A percentile compares a stretch with the other conserved stretches of the same genome.
phyloP scores from a whole-genome alignment of 2,113 vertebrate genomes.

The Glaucidium brasilianum region DNA sequence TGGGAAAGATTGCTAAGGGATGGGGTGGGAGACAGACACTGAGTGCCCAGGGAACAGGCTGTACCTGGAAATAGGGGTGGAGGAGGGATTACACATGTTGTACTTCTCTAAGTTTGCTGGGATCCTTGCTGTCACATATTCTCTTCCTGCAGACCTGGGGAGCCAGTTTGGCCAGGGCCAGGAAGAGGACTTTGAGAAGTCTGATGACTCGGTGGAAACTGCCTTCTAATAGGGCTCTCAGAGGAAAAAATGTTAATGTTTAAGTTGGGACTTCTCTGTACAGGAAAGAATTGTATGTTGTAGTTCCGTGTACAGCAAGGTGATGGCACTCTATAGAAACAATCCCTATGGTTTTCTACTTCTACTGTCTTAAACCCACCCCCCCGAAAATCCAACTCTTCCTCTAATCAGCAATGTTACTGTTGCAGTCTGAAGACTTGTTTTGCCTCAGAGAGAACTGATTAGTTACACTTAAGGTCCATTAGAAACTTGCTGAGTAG shows the following conservation, averaged over 20 bases:
- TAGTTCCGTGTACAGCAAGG: background rate
- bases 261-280: background rate
- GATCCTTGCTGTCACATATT: background rate
- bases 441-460: conserved; percentile 36
- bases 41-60: background rate
- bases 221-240: background rate
- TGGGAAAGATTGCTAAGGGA: background rate
- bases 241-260: background rate
- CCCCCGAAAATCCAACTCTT: background rate
- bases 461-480: conserved; percentile 74
- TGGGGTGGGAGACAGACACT: too few relatives aligned
- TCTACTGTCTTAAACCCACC: background rate
- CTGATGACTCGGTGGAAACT: background rate
- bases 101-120: fast-evolving
- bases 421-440: conserved; percentile 29
- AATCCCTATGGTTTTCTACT: background rate
- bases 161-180: background rate
- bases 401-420: conserved; percentile 20
- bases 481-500: conserved; percentile 77
- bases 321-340: background rate
- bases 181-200: background rate
- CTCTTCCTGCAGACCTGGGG: background rate
- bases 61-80: background rate
- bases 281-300: background rate
- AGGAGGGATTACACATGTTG: background rate